phyloP scores from a whole-genome alignment of 2,797 vertebrate genomes.

The Otus scops region DNA sequence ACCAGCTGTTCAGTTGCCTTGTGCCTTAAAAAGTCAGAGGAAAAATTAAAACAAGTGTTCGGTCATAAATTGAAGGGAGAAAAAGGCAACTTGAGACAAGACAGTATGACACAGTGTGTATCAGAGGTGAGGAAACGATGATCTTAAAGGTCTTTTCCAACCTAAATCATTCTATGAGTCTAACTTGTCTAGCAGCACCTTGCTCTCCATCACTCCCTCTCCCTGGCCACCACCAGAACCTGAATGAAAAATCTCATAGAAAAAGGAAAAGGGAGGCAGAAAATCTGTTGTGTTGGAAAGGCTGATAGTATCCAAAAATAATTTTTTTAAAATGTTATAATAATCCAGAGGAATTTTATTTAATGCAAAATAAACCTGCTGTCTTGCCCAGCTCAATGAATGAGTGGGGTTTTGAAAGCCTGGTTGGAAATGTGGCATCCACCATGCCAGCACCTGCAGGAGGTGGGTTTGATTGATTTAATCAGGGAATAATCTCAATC shows the following conservation, averaged over 20 bases:
- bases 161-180: background rate
- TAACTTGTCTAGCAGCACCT: background rate
- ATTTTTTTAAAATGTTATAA: background rate
- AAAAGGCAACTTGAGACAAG: background rate
- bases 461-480: background rate
- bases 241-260: background rate
- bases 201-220: background rate
- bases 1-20: background rate
- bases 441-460: background rate
- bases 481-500: background rate
- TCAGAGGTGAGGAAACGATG: background rate
- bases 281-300: background rate
- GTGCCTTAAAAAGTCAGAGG: background rate
- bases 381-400: background rate
- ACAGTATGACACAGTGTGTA: accelerated
- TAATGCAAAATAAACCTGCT: background rate
- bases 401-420: background rate
- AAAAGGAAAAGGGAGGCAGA: background rate
- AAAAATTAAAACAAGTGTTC: background rate
- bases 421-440: background rate
- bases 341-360: background rate
- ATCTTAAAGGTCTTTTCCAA: background rate
- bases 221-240: background rate
- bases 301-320: background rate
- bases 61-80: background rate